Conservation (phyloP, 2,113 vertebrate genomes). For the Silurus meridionalis region DNA sequence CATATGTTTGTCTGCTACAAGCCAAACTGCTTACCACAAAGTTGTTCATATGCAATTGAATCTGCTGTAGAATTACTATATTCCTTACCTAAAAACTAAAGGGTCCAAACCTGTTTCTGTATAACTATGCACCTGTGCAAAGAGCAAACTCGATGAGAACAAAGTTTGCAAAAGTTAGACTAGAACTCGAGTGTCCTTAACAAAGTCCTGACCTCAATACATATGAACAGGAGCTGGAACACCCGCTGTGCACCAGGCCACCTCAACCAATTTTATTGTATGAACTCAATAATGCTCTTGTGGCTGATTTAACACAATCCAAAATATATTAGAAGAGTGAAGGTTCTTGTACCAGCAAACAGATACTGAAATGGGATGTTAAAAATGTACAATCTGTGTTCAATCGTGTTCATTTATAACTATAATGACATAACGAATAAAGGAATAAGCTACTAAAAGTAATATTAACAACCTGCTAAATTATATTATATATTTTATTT, state of each 20-base stretch:
- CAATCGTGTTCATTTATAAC: no score
- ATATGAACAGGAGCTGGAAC: not conserved
- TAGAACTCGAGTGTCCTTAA: not conserved
- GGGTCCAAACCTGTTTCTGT: not conserved
- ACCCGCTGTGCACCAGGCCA: not conserved
- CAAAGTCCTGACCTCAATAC: no score
- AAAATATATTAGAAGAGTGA: not conserved
- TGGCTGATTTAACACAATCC: not conserved
- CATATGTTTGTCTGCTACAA: not conserved
- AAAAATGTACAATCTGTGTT: no score
- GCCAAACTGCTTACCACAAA: not conserved
- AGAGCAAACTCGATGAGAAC: not conserved
- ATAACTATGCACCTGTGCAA: not conserved
- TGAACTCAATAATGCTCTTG: not conserved
- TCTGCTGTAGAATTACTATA: not conserved
- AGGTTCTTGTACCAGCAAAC: not conserved
- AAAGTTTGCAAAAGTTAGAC: not conserved
- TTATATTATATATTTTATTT: no score
- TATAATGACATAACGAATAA: not conserved
- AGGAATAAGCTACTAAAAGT: not conserved
- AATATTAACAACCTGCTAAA: not conserved
- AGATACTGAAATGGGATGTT: not conserved
- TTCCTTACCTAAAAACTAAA: not conserved
- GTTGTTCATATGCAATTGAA: not conserved
- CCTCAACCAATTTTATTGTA: not conserved